These are phyloP conservation scores for Penaeus indicus DNA, from an alignment of 1,140 invertebrate genomes.

Conservation along the genomic window DNA sequence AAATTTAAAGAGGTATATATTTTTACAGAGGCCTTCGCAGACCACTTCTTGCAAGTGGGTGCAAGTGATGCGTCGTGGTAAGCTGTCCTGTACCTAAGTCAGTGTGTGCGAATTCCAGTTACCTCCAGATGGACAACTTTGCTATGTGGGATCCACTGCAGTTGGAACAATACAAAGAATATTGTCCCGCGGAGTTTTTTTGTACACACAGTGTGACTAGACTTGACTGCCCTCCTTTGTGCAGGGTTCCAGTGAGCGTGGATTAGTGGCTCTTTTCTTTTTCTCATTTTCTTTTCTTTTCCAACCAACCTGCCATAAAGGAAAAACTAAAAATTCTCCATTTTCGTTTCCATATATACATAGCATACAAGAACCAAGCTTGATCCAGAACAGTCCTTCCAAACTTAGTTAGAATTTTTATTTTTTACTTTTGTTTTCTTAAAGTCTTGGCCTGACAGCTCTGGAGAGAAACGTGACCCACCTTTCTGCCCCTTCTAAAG, in stretches of 20 bases:
- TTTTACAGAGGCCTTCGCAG: slow-evolving; percentile 36
- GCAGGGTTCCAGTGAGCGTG: slow-evolving; percentile 31
- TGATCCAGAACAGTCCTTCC: neutral
- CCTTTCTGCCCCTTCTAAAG: too few relatives aligned
- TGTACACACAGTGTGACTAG: neutral
- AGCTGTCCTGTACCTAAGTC: slow-evolving; percentile 32
- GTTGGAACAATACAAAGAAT: slow-evolving; percentile 28
- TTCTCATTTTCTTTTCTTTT: neutral
- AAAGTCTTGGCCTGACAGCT: too few relatives aligned
- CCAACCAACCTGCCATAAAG: neutral
- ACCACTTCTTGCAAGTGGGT: slow-evolving; percentile 35
- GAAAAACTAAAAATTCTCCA: slow-evolving; percentile 23
- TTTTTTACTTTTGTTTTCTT: too few relatives aligned
- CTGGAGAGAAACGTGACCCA: too few relatives aligned
- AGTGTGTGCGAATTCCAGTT: slow-evolving; percentile 32
- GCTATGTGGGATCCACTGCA: slow-evolving; percentile 24
- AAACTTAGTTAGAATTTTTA: too few relatives aligned
- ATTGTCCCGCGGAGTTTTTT: slow-evolving; percentile 21
- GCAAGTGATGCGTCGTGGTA: slow-evolving; percentile 32
- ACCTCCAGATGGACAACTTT: slow-evolving; percentile 12
- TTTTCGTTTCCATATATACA: slow-evolving; percentile 35
- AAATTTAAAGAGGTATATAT: neutral
- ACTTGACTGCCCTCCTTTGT: slow-evolving; percentile 15
- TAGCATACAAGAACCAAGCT: slow-evolving; percentile 24
- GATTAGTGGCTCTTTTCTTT: slow-evolving; percentile 34